Conservation (phyloP, 1,140 invertebrate genomes). For the Ips typographus region DNA sequence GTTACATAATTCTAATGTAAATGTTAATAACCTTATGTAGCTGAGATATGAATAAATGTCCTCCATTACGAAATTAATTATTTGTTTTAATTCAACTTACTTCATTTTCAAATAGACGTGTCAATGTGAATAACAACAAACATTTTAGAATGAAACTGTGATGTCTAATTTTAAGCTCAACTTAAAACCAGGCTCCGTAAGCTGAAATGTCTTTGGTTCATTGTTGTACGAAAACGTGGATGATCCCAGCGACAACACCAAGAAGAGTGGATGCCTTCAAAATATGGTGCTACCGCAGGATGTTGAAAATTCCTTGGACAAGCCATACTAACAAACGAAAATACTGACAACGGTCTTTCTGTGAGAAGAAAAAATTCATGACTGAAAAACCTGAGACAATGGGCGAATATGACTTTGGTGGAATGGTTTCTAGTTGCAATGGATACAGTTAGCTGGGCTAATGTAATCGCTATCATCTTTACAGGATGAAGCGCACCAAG, state of each 20-base stretch:
- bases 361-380: not conserved
- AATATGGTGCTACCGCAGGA: too few species aligned
- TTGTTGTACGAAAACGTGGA: too few species aligned
- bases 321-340: too few species aligned
- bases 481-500: not conserved
- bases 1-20: constrained; percentile 47
- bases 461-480: constrained; percentile 2
- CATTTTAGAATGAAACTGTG: too few species aligned
- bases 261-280: too few species aligned
- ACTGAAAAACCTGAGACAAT: constrained; percentile 2
- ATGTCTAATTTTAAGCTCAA: too few species aligned
- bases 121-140: too few species aligned
- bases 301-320: too few species aligned
- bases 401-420: not conserved
- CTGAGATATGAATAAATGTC: constrained; percentile 50
- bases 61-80: constrained; percentile 45
- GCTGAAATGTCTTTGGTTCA: too few species aligned
- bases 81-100: constrained; percentile 5
- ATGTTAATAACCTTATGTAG: constrained; percentile 47
- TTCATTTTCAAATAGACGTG: not conserved
- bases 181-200: too few species aligned
- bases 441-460: constrained; percentile 8
- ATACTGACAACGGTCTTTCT: too few species aligned
- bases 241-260: too few species aligned
- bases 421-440: not conserved